These are phyloP conservation scores for Parnassius apollo DNA, from an alignment of 2,888 invertebrate species.

Conservation along the genomic window DNA sequence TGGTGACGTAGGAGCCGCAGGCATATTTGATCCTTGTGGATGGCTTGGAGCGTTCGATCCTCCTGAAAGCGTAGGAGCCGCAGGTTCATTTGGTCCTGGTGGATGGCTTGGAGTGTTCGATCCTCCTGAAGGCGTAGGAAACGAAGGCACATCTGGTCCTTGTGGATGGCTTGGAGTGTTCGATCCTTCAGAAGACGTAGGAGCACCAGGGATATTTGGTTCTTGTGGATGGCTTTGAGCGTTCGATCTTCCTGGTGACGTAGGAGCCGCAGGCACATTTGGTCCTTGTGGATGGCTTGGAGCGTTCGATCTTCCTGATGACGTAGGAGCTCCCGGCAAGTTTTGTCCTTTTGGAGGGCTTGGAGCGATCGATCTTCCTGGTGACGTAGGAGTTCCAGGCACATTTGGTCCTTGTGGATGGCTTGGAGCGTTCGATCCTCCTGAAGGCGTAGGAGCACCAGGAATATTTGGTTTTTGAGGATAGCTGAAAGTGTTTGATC, in stretches of 20 bases:
- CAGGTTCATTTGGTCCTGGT: conserved; percentile 1
- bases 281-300: background rate
- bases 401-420: background rate
- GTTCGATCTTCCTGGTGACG: background rate
- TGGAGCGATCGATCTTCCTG: too few relatives aligned
- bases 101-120: background rate
- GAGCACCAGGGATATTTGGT: background rate
- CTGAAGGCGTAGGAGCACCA: background rate
- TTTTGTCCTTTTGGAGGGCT: too few relatives aligned
- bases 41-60: background rate
- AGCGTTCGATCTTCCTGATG: background rate
- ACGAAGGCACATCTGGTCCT: background rate
- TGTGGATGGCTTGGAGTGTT: too few relatives aligned
- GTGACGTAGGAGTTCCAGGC: background rate
- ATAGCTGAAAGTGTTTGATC: background rate
- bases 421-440: background rate
- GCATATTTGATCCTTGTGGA: conserved; percentile 2
- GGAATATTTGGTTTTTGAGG: background rate
- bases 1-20: background rate
- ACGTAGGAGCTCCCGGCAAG: too few relatives aligned
- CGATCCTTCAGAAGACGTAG: background rate
- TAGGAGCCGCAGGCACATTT: background rate
- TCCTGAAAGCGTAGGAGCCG: background rate
- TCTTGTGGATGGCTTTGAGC: background rate
- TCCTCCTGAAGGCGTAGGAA: background rate